Percentiles rank a stretch among this genome's conserved stretches.
phyloP scores from a whole-genome alignment of 1,140 invertebrate species.

The Drosophila micromelanica region DNA sequence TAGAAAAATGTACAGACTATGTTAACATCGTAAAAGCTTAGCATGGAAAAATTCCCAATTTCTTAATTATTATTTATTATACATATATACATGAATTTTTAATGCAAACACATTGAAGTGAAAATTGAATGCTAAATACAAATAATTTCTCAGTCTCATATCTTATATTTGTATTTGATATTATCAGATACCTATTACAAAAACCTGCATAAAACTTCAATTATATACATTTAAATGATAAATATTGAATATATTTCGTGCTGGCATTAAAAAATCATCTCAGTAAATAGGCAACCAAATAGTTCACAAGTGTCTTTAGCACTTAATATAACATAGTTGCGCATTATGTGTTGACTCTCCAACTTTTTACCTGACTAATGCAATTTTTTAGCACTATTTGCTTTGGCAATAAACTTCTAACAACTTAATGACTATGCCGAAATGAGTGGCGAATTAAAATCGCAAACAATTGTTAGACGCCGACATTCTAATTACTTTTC shows the following conservation, averaged over 20 bases:
- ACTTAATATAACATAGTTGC: constrained; percentile 13
- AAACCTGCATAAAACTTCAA: constrained; percentile 11
- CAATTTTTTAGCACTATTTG: not conserved
- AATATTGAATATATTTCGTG: not conserved
- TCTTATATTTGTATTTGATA: constrained; percentile 18
- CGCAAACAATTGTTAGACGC: not conserved
- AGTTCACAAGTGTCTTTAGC: constrained; percentile 30
- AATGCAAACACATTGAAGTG: constrained; percentile 7
- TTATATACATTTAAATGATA: not conserved
- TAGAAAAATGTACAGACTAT: no score
- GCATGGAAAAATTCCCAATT: not conserved
- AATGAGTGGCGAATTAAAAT: not conserved
- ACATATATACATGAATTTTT: constrained; percentile 1
- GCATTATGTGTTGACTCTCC: not conserved
- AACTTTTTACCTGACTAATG: constrained; percentile 27
- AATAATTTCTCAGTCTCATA: constrained; percentile 19
- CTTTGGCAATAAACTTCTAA: not conserved
- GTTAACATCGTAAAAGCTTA: no score
- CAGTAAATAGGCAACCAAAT: not conserved
- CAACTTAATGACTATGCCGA: not conserved
- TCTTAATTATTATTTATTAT: not conserved
- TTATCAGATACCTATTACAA: constrained; percentile 15
- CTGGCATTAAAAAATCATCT: constrained; percentile 20
- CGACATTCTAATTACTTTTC: no score
- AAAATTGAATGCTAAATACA: constrained; percentile 13